Percentiles rank a stretch among this genome's conserved stretches.
phyloP scores from a whole-genome alignment of 2,888 invertebrate species.

The Apodemia mormo region DNA sequence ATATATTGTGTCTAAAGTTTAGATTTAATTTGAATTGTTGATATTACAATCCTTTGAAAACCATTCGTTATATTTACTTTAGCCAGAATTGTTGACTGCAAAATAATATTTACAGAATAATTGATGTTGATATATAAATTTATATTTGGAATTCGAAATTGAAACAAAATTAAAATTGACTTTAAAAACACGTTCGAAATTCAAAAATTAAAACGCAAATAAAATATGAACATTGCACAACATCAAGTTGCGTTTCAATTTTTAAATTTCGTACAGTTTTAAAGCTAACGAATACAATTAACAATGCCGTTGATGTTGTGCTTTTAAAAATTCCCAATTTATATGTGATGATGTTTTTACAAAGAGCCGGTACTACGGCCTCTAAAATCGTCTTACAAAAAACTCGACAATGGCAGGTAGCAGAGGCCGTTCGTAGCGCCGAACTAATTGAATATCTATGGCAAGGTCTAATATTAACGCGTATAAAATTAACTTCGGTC shows the following conservation, averaged over 20 bases:
- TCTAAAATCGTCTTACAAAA: slow-evolving; percentile 25
- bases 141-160: slow-evolving; percentile 3
- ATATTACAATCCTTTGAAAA: not conserved
- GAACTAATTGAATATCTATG: slow-evolving; percentile 38
- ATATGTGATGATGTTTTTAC: slow-evolving; percentile 16
- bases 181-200: not conserved
- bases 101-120: not conserved
- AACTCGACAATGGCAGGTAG: slow-evolving; percentile 37
- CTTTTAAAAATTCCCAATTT: not conserved
- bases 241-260: not conserved
- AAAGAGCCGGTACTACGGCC: slow-evolving; percentile 20
- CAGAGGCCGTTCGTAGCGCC: slow-evolving; percentile 22
- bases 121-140: not conserved
- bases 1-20: not conserved
- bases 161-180: not conserved
- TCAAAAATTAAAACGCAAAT: not conserved
- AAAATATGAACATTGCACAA: not conserved
- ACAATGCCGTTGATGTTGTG: not conserved
- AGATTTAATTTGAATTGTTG: not conserved
- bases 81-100: not conserved
- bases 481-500: slow-evolving; percentile 36
- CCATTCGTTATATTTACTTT: not conserved
- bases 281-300: slow-evolving; percentile 1
- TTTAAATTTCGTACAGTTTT: slow-evolving; percentile 5
- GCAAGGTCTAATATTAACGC: slow-evolving; percentile 30